These are phyloP conservation scores for Drosophila fungiperda DNA, from an alignment of 2,888 invertebrate genomes.

Conservation along the genomic window DNA sequence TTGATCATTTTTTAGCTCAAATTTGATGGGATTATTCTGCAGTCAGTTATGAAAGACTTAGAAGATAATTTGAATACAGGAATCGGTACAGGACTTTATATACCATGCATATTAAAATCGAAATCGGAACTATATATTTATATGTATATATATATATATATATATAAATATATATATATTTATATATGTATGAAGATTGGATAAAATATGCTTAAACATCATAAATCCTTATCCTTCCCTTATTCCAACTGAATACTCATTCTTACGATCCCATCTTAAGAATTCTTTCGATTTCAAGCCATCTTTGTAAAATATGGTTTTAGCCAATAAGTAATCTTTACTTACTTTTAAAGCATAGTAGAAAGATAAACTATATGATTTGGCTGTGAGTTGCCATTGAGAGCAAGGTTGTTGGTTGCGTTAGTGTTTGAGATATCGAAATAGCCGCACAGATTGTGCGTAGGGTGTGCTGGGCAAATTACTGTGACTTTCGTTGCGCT, in stretches of 20 bases:
- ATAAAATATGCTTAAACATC: not conserved
- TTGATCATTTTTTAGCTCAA: not conserved
- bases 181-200: too few relatives aligned
- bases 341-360: not conserved
- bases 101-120: not conserved
- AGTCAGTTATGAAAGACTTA: not conserved
- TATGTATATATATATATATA: too few relatives aligned
- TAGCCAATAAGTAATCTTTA: not conserved
- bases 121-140: not conserved
- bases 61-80: not conserved
- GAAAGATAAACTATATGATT: not conserved
- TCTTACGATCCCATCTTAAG: not conserved
- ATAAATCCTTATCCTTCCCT: not conserved
- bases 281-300: not conserved
- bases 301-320: not conserved
- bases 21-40: not conserved
- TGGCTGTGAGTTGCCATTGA: not conserved
- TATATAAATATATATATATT: too few relatives aligned
- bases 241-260: not conserved
- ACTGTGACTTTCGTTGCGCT: slow-evolving; percentile 74
- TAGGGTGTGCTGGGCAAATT: slow-evolving; percentile 58
- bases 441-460: slow-evolving; percentile 8
- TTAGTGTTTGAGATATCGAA: slow-evolving; percentile 11
- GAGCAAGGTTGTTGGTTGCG: not conserved
- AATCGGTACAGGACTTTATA: not conserved